Evolutionary conservation across 2,888 invertebrate genomes (phyloP).

Genomic region (Chrysolina americana): DNA sequence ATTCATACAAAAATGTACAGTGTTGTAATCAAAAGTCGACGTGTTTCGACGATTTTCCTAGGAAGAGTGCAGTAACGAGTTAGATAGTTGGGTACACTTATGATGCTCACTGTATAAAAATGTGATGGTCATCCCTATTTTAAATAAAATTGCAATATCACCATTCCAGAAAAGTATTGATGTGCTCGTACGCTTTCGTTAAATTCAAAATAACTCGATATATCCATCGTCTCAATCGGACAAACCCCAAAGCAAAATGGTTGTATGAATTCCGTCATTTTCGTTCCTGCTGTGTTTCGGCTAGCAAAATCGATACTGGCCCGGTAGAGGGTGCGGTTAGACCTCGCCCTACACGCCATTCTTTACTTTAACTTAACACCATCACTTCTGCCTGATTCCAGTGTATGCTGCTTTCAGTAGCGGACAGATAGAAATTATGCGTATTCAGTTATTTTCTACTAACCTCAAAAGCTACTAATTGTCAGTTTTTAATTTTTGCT

Average conservation of each 20-base stretch:
- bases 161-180: too few species aligned
- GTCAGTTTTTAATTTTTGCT: too few species aligned
- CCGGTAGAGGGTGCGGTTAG: conserved; percentile 63
- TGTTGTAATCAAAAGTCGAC: too few species aligned
- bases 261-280: conserved; percentile 35
- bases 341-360: conserved; percentile 55
- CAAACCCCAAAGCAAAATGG: neutral
- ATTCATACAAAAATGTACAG: too few species aligned
- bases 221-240: neutral
- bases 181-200: neutral
- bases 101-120: too few species aligned
- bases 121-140: too few species aligned
- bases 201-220: neutral
- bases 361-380: conserved; percentile 39
- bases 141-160: too few species aligned
- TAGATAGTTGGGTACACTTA: too few species aligned
- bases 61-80: too few species aligned
- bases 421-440: conserved; percentile 3
- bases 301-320: conserved; percentile 59
- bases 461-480: neutral
- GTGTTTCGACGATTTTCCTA: too few species aligned
- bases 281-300: conserved; percentile 45
- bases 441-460: neutral
- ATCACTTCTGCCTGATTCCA: conserved; percentile 2
- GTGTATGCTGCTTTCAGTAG: neutral